Conservation (phyloP, 2,797 vertebrate species). For the Macropodus opercularis region DNA sequence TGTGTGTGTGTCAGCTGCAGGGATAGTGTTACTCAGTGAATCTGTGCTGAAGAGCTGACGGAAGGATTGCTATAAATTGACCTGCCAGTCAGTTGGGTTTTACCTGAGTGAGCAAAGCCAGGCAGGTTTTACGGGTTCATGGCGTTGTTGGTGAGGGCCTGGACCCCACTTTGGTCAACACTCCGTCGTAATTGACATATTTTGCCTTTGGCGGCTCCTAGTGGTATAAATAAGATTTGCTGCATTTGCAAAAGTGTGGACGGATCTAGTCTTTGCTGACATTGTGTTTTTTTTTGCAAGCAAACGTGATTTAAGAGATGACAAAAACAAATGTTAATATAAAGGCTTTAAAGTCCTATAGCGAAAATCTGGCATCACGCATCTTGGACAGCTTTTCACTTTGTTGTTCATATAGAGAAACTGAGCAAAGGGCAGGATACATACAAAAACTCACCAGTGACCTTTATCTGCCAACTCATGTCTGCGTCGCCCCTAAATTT, state of each 20-base stretch:
- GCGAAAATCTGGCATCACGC: constrained; percentile 12
- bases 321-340: no score
- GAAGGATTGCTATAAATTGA: constrained; percentile 68
- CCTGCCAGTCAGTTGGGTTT: constrained; percentile 32
- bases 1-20: constrained; percentile 15
- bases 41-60: constrained; percentile 54
- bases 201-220: not conserved
- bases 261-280: no score
- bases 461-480: constrained; percentile 39
- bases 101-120: no score
- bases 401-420: constrained; percentile 26
- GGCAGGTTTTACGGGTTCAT: not conserved
- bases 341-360: no score
- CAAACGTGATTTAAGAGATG: no score
- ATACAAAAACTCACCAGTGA: constrained; percentile 6
- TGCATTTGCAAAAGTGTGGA: no score
- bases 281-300: no score
- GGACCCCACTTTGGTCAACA: not conserved
- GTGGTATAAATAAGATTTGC: not conserved
- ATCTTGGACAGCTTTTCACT: constrained; percentile 2
- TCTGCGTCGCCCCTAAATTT: constrained; percentile 60
- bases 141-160: not conserved
- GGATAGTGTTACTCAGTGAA: constrained; percentile 68
- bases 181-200: not conserved
- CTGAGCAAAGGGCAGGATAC: constrained; percentile 35